Percentiles rank a stretch among this genome's conserved stretches.
phyloP scores from a whole-genome alignment of 1,140 invertebrate genomes.

The Aleiodes sp. region DNA sequence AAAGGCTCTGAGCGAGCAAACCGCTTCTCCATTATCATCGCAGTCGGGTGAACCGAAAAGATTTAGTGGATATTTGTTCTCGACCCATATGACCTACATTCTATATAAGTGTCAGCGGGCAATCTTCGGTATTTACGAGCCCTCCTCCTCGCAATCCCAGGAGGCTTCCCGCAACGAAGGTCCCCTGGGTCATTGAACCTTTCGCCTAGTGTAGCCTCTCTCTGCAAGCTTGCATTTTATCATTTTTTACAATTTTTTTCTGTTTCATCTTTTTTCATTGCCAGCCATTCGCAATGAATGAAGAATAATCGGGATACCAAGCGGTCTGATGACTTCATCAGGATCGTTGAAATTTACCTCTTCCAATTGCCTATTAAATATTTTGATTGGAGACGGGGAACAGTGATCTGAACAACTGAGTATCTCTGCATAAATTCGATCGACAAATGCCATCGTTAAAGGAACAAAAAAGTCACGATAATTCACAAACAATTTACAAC shows the following conservation, averaged over 20 bases:
- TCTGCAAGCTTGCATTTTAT: neutral
- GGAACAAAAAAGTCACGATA: too few species aligned
- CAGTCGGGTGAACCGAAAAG: conserved; percentile 29
- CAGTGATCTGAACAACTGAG: neutral
- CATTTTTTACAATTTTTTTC: neutral
- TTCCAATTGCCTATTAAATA: neutral
- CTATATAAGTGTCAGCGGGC: conserved; percentile 37
- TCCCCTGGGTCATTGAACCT: conserved; percentile 27
- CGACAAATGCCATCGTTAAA: too few species aligned
- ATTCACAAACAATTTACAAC: too few species aligned
- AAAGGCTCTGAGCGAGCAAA: neutral
- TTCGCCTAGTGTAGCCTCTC: conserved; percentile 16
- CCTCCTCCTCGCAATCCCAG: conserved; percentile 27
- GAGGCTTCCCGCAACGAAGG: conserved; percentile 30
- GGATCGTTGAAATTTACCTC: neutral
- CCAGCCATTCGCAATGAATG: neutral
- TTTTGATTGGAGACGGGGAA: neutral
- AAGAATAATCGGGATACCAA: neutral
- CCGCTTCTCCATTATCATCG: conserved; percentile 33
- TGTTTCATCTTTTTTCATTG: neutral
- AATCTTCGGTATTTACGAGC: conserved; percentile 40
- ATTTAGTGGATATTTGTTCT: conserved; percentile 39
- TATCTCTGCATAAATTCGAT: too few species aligned
- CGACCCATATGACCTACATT: conserved; percentile 37
- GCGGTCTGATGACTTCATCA: neutral